Base-by-base conservation (phyloP, 2,113 vertebrate species). In the Peucedramus taeniatus region DNA sequence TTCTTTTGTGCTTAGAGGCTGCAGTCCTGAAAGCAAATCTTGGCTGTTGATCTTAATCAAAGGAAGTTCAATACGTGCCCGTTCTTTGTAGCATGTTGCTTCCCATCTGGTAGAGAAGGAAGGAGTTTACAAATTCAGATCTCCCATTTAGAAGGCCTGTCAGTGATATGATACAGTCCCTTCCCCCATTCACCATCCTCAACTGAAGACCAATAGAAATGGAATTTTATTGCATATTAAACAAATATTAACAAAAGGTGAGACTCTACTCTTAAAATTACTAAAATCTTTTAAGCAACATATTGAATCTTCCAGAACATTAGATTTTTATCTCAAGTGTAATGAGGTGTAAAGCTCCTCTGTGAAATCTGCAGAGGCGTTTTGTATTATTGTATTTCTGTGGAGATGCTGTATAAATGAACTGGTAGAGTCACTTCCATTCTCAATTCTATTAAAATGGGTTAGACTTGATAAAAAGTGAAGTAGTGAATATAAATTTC, bases 161-260 rank as follows among this genome's bases (percentile, higher is more conserved):
- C 81, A 87, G 70, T 42, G 91, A 96, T 89, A 87, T 15, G 78
- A 83, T 94, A 87, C 65, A 81, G 66, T 83, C 75, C 93, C 90
- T 83, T 94, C 53, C 31, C 74, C 59, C 51, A 60, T 89, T 89
- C 74, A 51, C 82, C 59, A 69, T 59, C 74, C 84, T 56, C 45
- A 74, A 69, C 72, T 89, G 71, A 45, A 87, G 66, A 45, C 27
- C 72, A 86, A 64, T 82, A 87, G 96, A 93, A 96, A 81, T 47
- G 87, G 89, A 97, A 97, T 96, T 88, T 97, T 96, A 95, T 80
- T 97, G 93, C 94, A 95, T 97, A 97, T 97, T 96, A 93, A 97
- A 87, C 60, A 97, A 96, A 96, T 94, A 96, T 49, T 97, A 95
- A 96, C 86, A 97, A 94, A 97, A 92, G 94, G 79, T 95, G 93